Percentiles rank a stretch among this genome's conserved stretches.
Evolutionary conservation across 2,888 invertebrate genomes (phyloP).

Genomic region (Scaptomyza tumidula): DNA sequence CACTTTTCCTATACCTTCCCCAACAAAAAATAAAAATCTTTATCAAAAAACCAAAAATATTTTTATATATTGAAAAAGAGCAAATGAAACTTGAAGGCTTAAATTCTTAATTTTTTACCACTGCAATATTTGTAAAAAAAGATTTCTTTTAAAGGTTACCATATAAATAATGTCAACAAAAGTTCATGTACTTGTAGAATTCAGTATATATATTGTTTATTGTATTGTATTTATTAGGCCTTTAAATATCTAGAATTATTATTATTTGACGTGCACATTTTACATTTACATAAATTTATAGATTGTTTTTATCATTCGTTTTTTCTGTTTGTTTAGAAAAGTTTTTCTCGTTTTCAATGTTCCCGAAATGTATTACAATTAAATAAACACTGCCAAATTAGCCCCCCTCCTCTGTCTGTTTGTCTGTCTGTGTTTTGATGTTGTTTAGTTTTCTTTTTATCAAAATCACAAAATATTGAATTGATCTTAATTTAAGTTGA

Average conservation of each 20-base stretch:
- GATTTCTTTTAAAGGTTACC: not conserved
- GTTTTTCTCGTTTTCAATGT: constrained; percentile 67
- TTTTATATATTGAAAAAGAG: too few species aligned
- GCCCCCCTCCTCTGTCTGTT: constrained; percentile 24
- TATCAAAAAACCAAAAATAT: constrained; percentile 19
- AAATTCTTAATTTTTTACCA: not conserved
- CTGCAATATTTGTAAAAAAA: not conserved
- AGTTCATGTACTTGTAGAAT: constrained; percentile 13
- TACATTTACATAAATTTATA: constrained; percentile 75
- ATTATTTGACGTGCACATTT: constrained; percentile 80
- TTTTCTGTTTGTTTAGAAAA: constrained; percentile 54
- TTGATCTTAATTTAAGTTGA: constrained; percentile 21
- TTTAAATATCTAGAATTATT: constrained; percentile 78
- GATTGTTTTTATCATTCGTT: constrained; percentile 37
- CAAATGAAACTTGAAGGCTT: too few species aligned
- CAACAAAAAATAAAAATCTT: constrained; percentile 41
- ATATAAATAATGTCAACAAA: constrained; percentile 15
- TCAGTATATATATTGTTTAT: constrained; percentile 47
- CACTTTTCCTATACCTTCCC: constrained; percentile 4
- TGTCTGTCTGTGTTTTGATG: constrained; percentile 22
- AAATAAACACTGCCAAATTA: constrained; percentile 67
- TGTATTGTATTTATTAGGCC: constrained; percentile 76
- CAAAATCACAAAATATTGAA: constrained; percentile 30
- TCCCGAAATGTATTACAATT: constrained; percentile 76
- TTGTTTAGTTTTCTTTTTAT: constrained; percentile 20